These are phyloP conservation scores for Urophycis tenuis DNA, from an alignment of 2,797 vertebrate genomes.

Conservation along the genomic window DNA sequence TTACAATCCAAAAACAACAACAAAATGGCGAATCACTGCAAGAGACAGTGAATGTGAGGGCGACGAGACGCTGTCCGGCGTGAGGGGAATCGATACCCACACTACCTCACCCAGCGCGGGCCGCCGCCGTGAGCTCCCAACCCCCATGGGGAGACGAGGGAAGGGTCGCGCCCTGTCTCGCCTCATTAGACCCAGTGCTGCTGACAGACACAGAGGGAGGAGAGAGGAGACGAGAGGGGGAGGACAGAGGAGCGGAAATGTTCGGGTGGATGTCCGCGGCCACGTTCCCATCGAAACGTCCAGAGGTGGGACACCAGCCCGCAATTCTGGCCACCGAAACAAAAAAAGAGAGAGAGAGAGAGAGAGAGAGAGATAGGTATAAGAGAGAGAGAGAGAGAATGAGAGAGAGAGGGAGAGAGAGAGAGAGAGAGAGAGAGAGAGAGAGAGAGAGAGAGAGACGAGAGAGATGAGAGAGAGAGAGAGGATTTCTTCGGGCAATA, in stretches of 20 bases:
- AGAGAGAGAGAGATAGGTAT: neutral
- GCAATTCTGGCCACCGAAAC: neutral
- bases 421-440: neutral
- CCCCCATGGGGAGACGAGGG: constrained; percentile 80
- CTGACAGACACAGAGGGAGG: constrained; percentile 58
- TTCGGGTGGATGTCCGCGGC: neutral
- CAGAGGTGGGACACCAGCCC: neutral
- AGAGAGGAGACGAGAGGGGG: constrained; percentile 22
- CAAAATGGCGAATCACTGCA: no score
- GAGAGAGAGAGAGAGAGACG: neutral
- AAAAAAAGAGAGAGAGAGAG: neutral
- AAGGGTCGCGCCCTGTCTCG: constrained; percentile 79
- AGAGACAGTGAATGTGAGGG: neutral
- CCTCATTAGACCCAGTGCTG: constrained; percentile 83
- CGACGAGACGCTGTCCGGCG: neutral
- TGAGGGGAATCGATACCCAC: neutral
- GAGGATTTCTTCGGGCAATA: neutral
- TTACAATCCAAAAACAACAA: neutral
- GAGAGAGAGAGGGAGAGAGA: neutral
- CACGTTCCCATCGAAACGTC: neutral
- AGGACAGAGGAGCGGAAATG: neutral
- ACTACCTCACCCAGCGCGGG: constrained; percentile 73
- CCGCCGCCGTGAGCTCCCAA: constrained; percentile 71
- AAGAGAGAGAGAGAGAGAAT: neutral
- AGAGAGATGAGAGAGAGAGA: neutral